Evolutionary conservation across 1,140 invertebrate genomes (phyloP), one percentile per base, ranked within the genome.

Genomic region (Calephelis nemesis): DNA sequence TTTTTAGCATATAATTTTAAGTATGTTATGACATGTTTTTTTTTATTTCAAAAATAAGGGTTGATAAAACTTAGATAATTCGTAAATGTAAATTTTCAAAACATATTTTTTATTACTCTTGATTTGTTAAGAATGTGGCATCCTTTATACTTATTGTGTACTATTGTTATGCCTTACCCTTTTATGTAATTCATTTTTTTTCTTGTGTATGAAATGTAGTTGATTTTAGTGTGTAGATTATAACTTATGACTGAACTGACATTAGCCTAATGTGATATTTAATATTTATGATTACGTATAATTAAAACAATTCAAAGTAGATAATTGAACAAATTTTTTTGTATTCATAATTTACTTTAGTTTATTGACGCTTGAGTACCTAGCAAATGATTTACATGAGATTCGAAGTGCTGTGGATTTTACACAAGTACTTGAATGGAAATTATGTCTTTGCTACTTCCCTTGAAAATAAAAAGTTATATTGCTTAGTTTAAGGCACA

Each of bases 181-280:
- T 3, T 42, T 42, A 8, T 42, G 5, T 42, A 42, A 42, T n/a
- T 52, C 8, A 73, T 69, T 68, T 76, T 80, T 47, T 39, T 72
- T 70, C 76, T 72, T 79, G 70, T 83, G 63, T 76, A 69, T 75
- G 40, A 62, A 64, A 63, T 42, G 65, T 52, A 40, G 50, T 73
- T 71, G 72, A 66, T 81, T 77, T 78, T 77, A 82, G 19, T 65
- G 50, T 47, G 74, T 90, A 88, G 82, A 81, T 79, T 64, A 74
- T 83, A 84, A 82, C 66, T 75, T 65, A 48, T 82, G 83, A 90
- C 86, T 86, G 84, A 82, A 90, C 82, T 88, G 85, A 88, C 78
- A 83, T 88, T 90, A 90, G 85, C 76, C 88, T 90, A 81, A 84
- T 90, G 88, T 90, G 88, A 90, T 90, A 90, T 88, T 87, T 88